Evolutionary conservation across 53 echinoderm and acorn worm genomes (phyloP).

Genomic region (Paracentrotus lividus): DNA sequence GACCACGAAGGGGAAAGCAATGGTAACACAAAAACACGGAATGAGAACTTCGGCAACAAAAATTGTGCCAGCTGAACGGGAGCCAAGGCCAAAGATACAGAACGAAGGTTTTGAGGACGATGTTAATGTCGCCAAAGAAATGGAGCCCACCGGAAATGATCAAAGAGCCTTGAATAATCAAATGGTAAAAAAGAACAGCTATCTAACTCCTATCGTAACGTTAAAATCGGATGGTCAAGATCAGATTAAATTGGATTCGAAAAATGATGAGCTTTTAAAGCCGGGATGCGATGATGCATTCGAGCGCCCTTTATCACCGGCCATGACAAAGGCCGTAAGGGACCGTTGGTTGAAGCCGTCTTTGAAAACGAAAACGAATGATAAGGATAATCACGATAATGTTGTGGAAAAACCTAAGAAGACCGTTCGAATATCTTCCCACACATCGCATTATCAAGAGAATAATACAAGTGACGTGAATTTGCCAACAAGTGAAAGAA

Average conservation of each 20-base stretch:
- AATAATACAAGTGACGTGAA: background rate
- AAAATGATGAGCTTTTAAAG: background rate
- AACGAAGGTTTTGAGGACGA: background rate
- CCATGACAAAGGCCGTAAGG: background rate
- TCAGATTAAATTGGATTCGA: background rate
- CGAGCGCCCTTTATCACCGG: background rate
- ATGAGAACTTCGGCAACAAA: background rate
- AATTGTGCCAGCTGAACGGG: background rate
- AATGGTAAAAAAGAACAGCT: background rate
- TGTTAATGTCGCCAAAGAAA: background rate
- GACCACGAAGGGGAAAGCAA: background rate
- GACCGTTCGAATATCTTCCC: conserved; percentile 31
- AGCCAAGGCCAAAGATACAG: background rate
- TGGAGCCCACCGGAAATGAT: background rate
- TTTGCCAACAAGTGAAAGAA: background rate
- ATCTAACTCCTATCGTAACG: background rate
- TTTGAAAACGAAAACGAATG: conserved; percentile 29
- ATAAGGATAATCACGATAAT: background rate
- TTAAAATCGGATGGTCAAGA: background rate
- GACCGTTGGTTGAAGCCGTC: conserved; percentile 48
- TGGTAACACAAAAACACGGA: background rate
- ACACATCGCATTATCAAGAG: background rate
- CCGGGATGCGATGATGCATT: background rate
- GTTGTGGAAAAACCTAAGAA: conserved; percentile 29
- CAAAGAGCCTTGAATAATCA: background rate